Base-by-base conservation (phyloP, 2,113 vertebrate species). In the Hippotragus niger region DNA sequence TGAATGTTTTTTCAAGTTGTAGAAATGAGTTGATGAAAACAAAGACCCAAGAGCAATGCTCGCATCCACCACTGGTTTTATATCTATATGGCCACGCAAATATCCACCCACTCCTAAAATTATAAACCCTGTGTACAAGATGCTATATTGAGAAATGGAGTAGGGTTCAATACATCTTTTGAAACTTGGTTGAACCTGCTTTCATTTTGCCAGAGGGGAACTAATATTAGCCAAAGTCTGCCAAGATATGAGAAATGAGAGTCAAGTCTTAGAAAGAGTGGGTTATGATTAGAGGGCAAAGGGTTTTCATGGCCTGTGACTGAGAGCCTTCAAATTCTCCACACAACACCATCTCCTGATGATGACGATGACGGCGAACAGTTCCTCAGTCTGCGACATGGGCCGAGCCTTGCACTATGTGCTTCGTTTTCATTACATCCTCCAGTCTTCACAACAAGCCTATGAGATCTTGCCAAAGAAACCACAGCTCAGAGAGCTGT, bases 1-100 rank as follows among this genome's bases (percentile, higher is more conserved):
- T 90, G 95, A 96, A 96, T 98, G 94, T 76, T 93, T 95, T 97
- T 80, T 94, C 58, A 98, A 98, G 96, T 97, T 98, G 62, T 97
- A 98, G 98, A 98, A 98, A 91, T 93, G 96, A 95, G 90, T 93
- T 95, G 96, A 52, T 95, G 0, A 0, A 96, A 95, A 96, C 84
- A 98, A 97, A 95, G 84, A 86, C 64, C 93, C 52, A 52, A 88
- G 62, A 98, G 90, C 98, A 97, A 92, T 5, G 7, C 81, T 84
- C 90, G n/a, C 93, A 94, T 90, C 93, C 88, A 60, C 58, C 86
- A 83, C 2, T 94, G 95, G 92, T 93, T 97, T 98, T 95, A 84
- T 86, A 97, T 64, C 96, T 97, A 91, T 40, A 96, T 84, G 53
- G 92, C 91, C 76, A 90, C 3, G 27, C 87, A n/a, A 84, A 95